These are phyloP conservation scores for Meteorus colon DNA, from an alignment of 2,888 invertebrate genomes.

Conservation along the genomic window DNA sequence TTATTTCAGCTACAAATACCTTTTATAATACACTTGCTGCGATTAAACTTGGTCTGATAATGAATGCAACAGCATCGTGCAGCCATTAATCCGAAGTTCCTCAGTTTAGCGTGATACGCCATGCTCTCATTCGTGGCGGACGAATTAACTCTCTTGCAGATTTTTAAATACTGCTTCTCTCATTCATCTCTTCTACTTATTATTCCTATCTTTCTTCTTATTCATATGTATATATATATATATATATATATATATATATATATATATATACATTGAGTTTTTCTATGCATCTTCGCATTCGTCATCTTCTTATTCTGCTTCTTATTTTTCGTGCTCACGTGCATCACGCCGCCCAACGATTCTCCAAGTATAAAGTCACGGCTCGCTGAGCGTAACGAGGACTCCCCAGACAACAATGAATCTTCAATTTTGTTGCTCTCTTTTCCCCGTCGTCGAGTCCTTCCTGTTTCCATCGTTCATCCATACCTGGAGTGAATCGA, in stretches of 20 bases:
- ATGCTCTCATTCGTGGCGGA: slow-evolving; percentile 27
- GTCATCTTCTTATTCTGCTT: slow-evolving; percentile 11
- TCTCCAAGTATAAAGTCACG: slow-evolving; percentile 53
- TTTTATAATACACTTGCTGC: background rate
- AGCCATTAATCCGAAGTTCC: slow-evolving; percentile 32
- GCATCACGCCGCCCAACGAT: slow-evolving; percentile 38
- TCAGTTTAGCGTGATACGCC: slow-evolving; percentile 30
- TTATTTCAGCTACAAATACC: slow-evolving; percentile 14
- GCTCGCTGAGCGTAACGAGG: slow-evolving; percentile 56
- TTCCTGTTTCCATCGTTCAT: slow-evolving; percentile 43
- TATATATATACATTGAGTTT: background rate
- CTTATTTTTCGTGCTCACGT: slow-evolving; percentile 38
- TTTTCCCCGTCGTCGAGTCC: slow-evolving; percentile 51
- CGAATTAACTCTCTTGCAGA: slow-evolving; percentile 34
- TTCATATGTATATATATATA: too few relatives aligned
- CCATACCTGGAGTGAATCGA: slow-evolving; percentile 40
- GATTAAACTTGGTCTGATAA: slow-evolving; percentile 14
- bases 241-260: background rate
- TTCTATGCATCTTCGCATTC: background rate
- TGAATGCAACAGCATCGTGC: slow-evolving; percentile 25
- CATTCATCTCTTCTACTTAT: slow-evolving; percentile 12
- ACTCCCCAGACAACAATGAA: slow-evolving; percentile 60
- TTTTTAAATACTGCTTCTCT: slow-evolving; percentile 21
- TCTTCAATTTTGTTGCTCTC: slow-evolving; percentile 57
- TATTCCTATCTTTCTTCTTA: background rate